Evolutionary conservation across 2,888 invertebrate genomes (phyloP), one percentile per base, ranked within the genome.

Genomic region (Cataglyphis altisquamis): DNA sequence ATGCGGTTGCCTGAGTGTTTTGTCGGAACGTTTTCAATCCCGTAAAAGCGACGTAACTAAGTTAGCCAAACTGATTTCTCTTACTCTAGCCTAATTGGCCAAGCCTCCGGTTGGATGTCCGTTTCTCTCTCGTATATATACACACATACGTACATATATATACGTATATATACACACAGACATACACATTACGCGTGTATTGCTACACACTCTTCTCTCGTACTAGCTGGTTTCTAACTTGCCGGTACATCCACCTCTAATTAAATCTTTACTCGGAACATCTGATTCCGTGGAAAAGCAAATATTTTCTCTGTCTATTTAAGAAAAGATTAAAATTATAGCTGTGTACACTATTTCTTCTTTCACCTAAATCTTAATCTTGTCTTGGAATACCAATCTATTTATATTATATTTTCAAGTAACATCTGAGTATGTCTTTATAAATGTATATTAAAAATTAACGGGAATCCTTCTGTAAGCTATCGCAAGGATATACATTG

Each of bases 21-120:
- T 82, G 86, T 84, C 89, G 75, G 67, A 82, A 83, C 89, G 85
- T 90, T 91, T 91, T 91, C 91, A 90, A 91, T 91, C 90, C 84
- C 84, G 88, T 88, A 87, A 90, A 91, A 91, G 88, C 90, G 85
- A 82, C 74, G 88, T 88, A 91, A 91, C 86, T 55, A 82, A 86
- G 91, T 91, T 91, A 91, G 88, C 85, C 84, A 85, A 90, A 89
- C 88, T 88, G 91, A 90, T 91, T 91, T 83, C 91, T 86, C 90
- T 86, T 90, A 83, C 84, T 78, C 82, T 63, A 73, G 86, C 88
- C 87, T 90, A 91, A 91, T 91, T 91, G 88, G 84, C 88, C 89
- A 85, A 85, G 86, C 88, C 91, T 83, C 83, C 57, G 55, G 72
- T 87, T 85, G 84, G 84, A 86, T 86, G 85, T 87, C 80, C 83